Percentiles rank a stretch among this genome's conserved stretches.
phyloP scores from a whole-genome alignment of 2,797 vertebrate species.

The Enteromius viviparus region DNA sequence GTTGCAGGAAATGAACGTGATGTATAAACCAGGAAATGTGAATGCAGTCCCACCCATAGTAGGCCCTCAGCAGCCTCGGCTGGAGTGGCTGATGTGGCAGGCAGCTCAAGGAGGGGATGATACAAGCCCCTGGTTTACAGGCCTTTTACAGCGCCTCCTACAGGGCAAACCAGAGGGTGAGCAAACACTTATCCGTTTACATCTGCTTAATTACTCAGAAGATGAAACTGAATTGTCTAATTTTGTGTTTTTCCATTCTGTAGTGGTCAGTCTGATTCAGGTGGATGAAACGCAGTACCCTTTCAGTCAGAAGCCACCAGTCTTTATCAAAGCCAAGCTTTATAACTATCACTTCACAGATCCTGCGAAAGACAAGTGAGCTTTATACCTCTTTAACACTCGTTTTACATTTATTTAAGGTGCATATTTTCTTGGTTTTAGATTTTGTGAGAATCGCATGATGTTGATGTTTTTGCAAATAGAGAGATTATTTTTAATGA shows the following conservation, averaged over 20 bases:
- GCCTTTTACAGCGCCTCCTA: conserved; percentile 80
- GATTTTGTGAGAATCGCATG: not conserved
- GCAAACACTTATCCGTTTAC: not conserved
- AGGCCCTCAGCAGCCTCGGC: conserved; percentile 80
- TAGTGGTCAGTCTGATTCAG: conserved; percentile 82
- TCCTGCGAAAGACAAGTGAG: conserved; percentile 60
- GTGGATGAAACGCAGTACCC: conserved; percentile 72
- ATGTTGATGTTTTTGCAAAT: too few species aligned
- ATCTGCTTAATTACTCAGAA: not conserved
- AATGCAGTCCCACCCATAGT: conserved; percentile 68
- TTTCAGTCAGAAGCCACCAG: conserved; percentile 74
- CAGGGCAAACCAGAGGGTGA: conserved; percentile 83
- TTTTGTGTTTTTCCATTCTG: conserved; percentile 2
- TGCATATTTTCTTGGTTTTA: not conserved
- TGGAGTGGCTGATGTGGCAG: conserved; percentile 87
- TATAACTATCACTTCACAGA: conserved; percentile 83
- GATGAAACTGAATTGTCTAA: not conserved
- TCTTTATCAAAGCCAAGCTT: conserved; percentile 80
- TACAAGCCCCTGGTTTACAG: conserved; percentile 82
- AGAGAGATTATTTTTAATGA: not conserved
- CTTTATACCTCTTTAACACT: not conserved
- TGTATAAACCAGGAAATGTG: conserved; percentile 83
- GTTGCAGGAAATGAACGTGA: conserved; percentile 82
- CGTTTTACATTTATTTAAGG: not conserved
- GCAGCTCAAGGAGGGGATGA: conserved; percentile 73